Evolutionary conservation across 2,797 vertebrate species (phyloP).

Genomic region (Gorsachius magnificus): DNA sequence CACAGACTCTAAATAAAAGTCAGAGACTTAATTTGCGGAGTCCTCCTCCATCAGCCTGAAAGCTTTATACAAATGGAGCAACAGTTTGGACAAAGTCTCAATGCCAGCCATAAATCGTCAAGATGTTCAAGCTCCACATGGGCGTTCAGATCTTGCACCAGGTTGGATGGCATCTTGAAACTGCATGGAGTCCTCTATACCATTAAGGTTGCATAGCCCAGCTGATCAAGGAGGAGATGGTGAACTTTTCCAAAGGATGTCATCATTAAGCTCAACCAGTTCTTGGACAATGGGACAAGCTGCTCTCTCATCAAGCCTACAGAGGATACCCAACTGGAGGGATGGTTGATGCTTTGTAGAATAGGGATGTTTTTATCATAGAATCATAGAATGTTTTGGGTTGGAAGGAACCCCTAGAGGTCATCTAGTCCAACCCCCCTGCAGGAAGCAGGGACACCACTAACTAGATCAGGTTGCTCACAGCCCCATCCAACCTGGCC

Average conservation of each 20-base stretch:
- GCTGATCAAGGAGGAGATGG: neutral
- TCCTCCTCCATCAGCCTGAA: conserved; percentile 20
- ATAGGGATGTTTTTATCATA: neutral
- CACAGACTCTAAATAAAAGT: neutral
- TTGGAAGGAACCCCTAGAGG: no score
- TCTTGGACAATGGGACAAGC: neutral
- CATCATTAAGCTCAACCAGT: neutral
- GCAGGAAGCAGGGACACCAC: no score
- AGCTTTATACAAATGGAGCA: conserved; percentile 8
- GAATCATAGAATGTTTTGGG: no score
- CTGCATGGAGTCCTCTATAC: neutral
- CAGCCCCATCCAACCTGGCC: no score
- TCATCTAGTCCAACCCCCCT: no score
- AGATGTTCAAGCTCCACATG: neutral
- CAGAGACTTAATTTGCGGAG: neutral
- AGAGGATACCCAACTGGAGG: neutral
- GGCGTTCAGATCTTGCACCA: neutral
- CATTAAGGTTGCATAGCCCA: neutral
- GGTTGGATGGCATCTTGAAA: neutral
- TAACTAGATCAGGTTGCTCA: no score
- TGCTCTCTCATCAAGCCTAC: neutral
- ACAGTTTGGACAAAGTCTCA: conserved; percentile 13
- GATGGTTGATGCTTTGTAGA: neutral
- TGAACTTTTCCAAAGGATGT: neutral
- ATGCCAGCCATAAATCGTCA: conserved; percentile 4